phyloP scores from a whole-genome alignment of 1,140 invertebrate species.

The Drosophila pseudoananassae region DNA sequence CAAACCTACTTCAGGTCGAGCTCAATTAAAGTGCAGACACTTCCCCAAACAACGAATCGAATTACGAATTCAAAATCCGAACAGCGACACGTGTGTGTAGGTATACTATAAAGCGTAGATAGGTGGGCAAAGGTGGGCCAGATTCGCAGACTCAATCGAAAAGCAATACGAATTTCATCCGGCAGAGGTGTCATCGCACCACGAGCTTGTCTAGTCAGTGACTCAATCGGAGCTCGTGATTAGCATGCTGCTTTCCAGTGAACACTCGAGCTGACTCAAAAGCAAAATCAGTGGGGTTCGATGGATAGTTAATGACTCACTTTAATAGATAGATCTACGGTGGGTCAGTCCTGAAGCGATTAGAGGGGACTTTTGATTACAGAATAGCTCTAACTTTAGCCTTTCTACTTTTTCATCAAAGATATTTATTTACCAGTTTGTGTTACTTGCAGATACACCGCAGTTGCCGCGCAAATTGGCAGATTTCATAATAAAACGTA shows the following conservation, averaged over 20 bases:
- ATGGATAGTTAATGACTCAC: conserved; percentile 53
- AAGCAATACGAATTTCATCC: conserved; percentile 12
- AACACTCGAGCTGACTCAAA: conserved; percentile 63
- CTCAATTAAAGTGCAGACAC: conserved; percentile 59
- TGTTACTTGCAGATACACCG: conserved; percentile 52
- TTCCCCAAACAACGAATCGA: conserved; percentile 42
- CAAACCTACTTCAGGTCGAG: conserved; percentile 6
- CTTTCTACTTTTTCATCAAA: conserved; percentile 47
- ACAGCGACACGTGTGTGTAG: conserved; percentile 49
- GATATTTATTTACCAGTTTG: conserved; percentile 15
- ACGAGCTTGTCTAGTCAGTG: conserved; percentile 41
- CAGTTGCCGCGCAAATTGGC: conserved; percentile 58
- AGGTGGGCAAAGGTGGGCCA: background rate
- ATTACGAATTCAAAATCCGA: conserved; percentile 47
- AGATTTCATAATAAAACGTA: conserved; percentile 75
- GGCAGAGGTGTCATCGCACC: conserved; percentile 26
- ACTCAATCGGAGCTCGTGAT: conserved; percentile 53
- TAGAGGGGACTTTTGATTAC: conserved; percentile 61
- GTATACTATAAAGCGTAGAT: background rate
- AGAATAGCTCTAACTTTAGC: conserved; percentile 36
- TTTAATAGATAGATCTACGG: conserved; percentile 47
- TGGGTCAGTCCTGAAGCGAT: conserved; percentile 11
- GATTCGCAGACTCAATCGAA: conserved; percentile 18
- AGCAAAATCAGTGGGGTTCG: conserved; percentile 1
- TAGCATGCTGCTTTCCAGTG: conserved; percentile 57